A percentile compares a stretch with the other conserved stretches of the same genome.
phyloP scores from a whole-genome alignment of 2,888 invertebrate genomes.

The Romanomermis culicivorax region DNA sequence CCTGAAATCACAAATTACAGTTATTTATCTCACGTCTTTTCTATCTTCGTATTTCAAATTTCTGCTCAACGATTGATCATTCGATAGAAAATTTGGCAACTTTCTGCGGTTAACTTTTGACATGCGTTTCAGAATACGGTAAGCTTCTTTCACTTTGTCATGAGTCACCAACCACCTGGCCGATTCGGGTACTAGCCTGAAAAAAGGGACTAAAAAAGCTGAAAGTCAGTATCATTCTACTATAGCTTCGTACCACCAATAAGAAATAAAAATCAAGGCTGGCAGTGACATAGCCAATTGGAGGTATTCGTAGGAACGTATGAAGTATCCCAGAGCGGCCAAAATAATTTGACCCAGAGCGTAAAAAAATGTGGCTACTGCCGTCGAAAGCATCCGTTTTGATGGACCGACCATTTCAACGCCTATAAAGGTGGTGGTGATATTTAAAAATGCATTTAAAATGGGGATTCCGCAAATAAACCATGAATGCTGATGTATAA shows the following conservation, averaged over 20 bases:
- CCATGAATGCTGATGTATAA: no score
- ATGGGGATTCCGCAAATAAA: no score
- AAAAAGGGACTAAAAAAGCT: not conserved
- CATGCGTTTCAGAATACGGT: slow-evolving; percentile 16
- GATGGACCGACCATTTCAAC: slow-evolving; percentile 32
- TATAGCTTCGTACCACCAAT: slow-evolving; percentile 16
- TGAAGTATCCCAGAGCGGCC: slow-evolving; percentile 20
- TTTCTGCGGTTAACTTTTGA: no score
- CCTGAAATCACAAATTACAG: no score
- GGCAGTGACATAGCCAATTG: slow-evolving; percentile 18
- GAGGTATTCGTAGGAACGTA: slow-evolving; percentile 22
- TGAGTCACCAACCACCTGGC: slow-evolving; percentile 24
- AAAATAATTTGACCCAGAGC: slow-evolving; percentile 25
- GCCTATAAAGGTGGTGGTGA: slow-evolving; percentile 16
- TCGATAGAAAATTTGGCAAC: no score
- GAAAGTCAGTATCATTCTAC: not conserved
- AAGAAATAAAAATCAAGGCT: slow-evolving; percentile 15
- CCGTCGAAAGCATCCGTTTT: slow-evolving; percentile 29
- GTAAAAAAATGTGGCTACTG: slow-evolving; percentile 30
- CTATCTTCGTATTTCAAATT: no score
- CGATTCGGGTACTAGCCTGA: slow-evolving; percentile 18
- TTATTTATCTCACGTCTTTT: no score
- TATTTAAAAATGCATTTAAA: no score
- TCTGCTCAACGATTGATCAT: no score
- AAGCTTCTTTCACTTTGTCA: slow-evolving; percentile 19